Evolutionary conservation across 2,888 invertebrate species (phyloP).

Genomic region (Frankliniella intonsa): DNA sequence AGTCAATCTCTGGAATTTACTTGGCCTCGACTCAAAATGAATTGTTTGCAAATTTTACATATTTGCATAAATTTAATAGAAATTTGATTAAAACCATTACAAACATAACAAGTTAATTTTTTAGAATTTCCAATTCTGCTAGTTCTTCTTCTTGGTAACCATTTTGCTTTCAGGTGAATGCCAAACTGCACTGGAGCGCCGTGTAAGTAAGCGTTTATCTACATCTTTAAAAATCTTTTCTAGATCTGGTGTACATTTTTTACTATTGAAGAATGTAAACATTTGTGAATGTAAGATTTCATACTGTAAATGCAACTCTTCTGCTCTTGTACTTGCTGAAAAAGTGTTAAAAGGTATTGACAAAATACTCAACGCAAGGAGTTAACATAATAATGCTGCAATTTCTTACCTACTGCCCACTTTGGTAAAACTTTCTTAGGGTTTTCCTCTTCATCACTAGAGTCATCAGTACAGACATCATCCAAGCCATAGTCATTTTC

Average conservation of each 20-base stretch:
- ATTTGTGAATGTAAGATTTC: neutral
- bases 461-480: neutral
- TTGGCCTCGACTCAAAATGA: too few species aligned
- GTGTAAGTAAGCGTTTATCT: neutral
- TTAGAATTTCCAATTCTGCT: neutral
- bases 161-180: neutral
- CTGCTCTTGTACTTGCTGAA: neutral
- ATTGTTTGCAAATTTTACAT: neutral
- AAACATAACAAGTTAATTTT: neutral
- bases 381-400: neutral
- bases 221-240: neutral
- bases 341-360: neutral
- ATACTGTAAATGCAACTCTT: neutral
- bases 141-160: neutral
- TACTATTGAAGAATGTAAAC: neutral
- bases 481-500: slow-evolving; percentile 1
- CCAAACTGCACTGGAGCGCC: slow-evolving; percentile 1
- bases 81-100: neutral
- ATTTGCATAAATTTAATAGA: neutral
- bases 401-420: neutral
- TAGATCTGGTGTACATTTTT: neutral
- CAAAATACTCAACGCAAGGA: neutral
- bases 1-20: too few species aligned
- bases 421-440: neutral
- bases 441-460: neutral